Percentiles rank a stretch among this genome's conserved stretches.
Conservation (phyloP, 2,113 vertebrate species). For the Caloenas nicobarica region DNA sequence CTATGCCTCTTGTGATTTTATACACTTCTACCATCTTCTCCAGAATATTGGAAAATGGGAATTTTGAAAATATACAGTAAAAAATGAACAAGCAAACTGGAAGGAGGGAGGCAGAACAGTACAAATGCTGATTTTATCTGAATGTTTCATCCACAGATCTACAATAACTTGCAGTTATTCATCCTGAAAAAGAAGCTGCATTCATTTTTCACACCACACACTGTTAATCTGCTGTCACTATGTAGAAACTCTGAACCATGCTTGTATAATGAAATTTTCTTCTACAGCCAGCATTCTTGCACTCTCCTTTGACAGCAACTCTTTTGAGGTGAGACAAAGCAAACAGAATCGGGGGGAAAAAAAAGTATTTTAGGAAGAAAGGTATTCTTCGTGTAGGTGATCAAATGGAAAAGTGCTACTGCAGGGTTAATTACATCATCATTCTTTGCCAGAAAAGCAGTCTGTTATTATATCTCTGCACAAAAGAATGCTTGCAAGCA, state of each 20-base stretch:
- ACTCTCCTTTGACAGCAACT: background rate
- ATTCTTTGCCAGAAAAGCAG: background rate
- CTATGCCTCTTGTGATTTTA: background rate
- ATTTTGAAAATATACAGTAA: background rate
- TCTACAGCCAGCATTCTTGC: background rate
- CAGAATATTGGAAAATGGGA: background rate
- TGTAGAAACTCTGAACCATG: background rate
- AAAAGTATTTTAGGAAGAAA: background rate
- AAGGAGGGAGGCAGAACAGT: background rate
- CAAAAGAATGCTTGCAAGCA: background rate
- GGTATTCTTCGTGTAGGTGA: background rate
- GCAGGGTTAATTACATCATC: background rate
- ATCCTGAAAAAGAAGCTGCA: constrained; percentile 6
- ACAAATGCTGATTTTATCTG: background rate
- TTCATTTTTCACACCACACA: background rate
- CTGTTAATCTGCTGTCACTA: constrained; percentile 16
- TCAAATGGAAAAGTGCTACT: background rate
- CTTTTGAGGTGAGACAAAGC: background rate
- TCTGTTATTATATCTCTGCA: background rate
- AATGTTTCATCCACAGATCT: background rate
- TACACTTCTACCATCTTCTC: background rate
- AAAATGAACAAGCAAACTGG: background rate
- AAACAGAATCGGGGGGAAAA: background rate
- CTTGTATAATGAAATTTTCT: constrained; percentile 55
- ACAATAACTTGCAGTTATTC: background rate